Evolutionary conservation across 2,113 vertebrate genomes (phyloP), one percentile per base, ranked within the genome.

Genomic region (Hippocampus guttulatus): DNA sequence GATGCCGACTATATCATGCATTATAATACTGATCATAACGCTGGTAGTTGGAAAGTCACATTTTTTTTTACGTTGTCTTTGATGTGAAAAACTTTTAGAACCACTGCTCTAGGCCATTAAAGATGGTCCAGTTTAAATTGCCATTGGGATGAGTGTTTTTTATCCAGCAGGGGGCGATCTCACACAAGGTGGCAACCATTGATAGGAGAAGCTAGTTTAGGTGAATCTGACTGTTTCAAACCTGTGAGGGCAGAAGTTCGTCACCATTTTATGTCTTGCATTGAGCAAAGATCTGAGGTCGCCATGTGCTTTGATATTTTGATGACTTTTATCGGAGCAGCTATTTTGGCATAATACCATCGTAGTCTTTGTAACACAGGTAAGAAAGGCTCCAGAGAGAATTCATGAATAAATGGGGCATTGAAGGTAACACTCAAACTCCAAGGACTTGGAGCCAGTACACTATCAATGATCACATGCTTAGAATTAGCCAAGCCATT

Each of bases 161-260:
- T 38, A 25, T 33, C 85, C 89, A 89, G 81, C 68, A 90, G 88
- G 75, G 84, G 90, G 87, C 38, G 81, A 51, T 80, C 62, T 87
- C 66, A 75, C 54, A 81, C 78, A 75, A 58, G 68, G 68, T 79
- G 83, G 85, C 64, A 67, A 25, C 43, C n/a, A 45, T 65, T 38
- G 43, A 70, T 27, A 3, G 18, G 67, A 67, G 38, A 49, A 74
- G 18, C 10, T 52, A 64, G 27, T 27, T 43, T 67, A 57, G n/a
- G 62, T 79, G 61, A 62, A 25, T 72, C 47, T 72, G 23, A 58
- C 23, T 12, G 25, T 58, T 3, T 11, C 23, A 58, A 58, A 16
- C n/a, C 14, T 47, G 41, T 16, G 7, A n/a, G 41, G n/a, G 64
- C 11, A 25, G 15, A 66, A 27, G 12, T 25, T 41, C 40, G 6